These are phyloP conservation scores for Tetragnatha montana DNA, from an alignment of 2,888 invertebrate species.

Conservation along the genomic window DNA sequence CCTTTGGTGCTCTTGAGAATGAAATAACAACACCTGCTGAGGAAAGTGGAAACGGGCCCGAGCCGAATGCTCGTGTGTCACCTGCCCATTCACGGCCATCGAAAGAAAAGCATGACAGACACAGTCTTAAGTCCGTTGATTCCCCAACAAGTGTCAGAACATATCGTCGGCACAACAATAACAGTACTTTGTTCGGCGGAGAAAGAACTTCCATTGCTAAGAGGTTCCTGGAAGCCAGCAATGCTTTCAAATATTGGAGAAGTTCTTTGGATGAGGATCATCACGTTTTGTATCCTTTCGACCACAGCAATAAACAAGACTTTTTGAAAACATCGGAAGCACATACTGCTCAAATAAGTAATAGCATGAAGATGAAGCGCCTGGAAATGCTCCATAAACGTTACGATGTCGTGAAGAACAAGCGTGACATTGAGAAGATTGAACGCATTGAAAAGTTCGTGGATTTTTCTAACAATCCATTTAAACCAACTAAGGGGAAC, in stretches of 20 bases:
- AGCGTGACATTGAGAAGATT: not conserved
- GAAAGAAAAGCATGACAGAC: not conserved
- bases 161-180: not conserved
- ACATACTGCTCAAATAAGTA: not conserved
- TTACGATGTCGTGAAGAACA: not conserved
- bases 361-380: not conserved
- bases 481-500: not conserved
- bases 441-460: not conserved
- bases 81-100: not conserved
- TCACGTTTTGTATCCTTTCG: not conserved
- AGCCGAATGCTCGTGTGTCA: not conserved
- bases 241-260: constrained; percentile 11
- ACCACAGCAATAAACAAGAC: not conserved
- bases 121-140: not conserved
- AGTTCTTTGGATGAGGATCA: not conserved
- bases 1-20: not conserved
- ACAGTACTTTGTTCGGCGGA: too few relatives aligned
- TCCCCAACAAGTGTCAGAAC: not conserved
- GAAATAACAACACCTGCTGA: not conserved
- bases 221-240: constrained; percentile 15
- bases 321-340: not conserved
- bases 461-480: not conserved
- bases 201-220: not conserved
- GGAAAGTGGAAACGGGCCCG: not conserved
- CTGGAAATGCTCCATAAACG: not conserved